Percentiles rank a stretch among this genome's conserved stretches.
phyloP scores from a whole-genome alignment of 1,140 invertebrate genomes.

The Mamestra configurata region DNA sequence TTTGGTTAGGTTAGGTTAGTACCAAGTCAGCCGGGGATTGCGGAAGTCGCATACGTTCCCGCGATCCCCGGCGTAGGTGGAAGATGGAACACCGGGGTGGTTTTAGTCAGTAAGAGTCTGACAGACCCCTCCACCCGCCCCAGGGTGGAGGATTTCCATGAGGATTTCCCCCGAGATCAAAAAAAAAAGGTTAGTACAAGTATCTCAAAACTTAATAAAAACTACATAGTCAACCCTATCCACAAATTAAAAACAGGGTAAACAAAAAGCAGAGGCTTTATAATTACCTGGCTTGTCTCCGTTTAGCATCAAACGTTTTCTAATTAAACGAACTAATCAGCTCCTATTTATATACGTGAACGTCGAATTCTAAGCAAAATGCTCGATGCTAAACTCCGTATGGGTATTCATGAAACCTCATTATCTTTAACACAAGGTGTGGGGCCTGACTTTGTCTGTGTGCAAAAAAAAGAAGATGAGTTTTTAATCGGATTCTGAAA shows the following conservation, averaged over 20 bases:
- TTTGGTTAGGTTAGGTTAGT: too few relatives aligned
- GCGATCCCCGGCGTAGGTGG: too few relatives aligned
- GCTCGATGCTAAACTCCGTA: conserved; percentile 35
- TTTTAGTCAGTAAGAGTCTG: too few relatives aligned
- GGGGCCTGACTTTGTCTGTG: neutral
- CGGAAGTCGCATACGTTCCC: too few relatives aligned
- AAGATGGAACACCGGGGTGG: too few relatives aligned
- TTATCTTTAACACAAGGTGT: conserved; percentile 15
- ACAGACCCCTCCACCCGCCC: too few relatives aligned
- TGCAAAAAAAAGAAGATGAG: neutral
- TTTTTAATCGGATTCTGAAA: too few relatives aligned
- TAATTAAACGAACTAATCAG: conserved; percentile 51
- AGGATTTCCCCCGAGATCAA: too few relatives aligned
- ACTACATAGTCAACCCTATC: neutral
- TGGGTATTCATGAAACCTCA: conserved; percentile 39
- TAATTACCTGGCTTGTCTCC: conserved; percentile 23
- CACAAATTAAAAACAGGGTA: neutral
- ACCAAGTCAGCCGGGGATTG: too few relatives aligned
- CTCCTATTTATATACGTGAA: conserved; percentile 31
- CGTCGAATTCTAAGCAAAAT: conserved; percentile 17
- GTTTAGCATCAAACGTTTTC: conserved; percentile 25
- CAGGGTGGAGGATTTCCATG: too few relatives aligned
- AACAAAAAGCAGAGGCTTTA: conserved; percentile 14
- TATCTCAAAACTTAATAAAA: too few relatives aligned
- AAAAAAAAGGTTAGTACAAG: too few relatives aligned